These are phyloP conservation scores for Cheirogaleus medius DNA, from an alignment of 2,113 vertebrate species.

Conservation along the genomic window DNA sequence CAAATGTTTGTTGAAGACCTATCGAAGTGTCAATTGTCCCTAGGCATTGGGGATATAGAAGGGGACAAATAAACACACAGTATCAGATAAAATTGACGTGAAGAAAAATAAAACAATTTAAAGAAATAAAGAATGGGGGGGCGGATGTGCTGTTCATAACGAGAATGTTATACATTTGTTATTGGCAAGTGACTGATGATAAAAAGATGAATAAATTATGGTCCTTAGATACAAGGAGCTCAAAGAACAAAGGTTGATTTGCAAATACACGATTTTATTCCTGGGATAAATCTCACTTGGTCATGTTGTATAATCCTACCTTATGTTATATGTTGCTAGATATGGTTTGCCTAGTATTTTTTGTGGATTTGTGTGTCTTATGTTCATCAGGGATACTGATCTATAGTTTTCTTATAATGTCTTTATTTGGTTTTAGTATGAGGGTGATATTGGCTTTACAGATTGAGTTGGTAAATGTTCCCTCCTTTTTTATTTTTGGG, in stretches of 20 bases:
- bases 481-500: not conserved
- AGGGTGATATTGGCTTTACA: not conserved
- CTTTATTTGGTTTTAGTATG: not conserved
- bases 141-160: not conserved
- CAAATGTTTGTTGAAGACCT: not conserved
- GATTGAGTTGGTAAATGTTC: not conserved
- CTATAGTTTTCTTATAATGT: not conserved
- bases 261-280: not conserved
- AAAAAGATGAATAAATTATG: not conserved
- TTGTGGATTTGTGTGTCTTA: not conserved
- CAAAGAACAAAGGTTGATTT: conserved; percentile 33
- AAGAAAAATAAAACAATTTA: not conserved
- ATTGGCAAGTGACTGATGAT: not conserved
- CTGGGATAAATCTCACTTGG: not conserved
- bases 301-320: not conserved
- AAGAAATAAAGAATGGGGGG: not conserved
- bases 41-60: not conserved
- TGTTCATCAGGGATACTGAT: not conserved
- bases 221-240: not conserved
- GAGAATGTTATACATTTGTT: conserved; percentile 11
- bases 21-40: not conserved
- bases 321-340: not conserved
- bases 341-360: conserved; percentile 19
- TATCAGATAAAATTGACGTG: not conserved
- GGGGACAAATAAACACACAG: not conserved